A percentile compares a stretch with the other conserved stretches of the same genome.
Evolutionary conservation across 2,888 invertebrate genomes (phyloP).

Genomic region (Amphipoea oculea): DNA sequence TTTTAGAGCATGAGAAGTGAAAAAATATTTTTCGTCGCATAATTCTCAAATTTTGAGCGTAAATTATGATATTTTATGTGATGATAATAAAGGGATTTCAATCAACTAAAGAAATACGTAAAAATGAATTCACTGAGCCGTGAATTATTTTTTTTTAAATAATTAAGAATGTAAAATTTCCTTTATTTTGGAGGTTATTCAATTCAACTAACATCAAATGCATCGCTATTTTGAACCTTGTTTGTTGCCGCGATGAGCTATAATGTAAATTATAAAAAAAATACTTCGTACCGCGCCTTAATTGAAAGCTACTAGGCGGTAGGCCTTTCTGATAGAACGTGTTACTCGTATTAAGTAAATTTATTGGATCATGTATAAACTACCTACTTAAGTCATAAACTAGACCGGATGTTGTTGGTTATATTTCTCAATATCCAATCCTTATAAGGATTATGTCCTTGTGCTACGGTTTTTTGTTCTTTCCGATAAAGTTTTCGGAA

Average conservation of each 20-base stretch:
- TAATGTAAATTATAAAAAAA: neutral
- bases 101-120: no score
- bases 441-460: constrained; percentile 18
- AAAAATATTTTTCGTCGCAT: no score
- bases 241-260: neutral
- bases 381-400: constrained; percentile 1
- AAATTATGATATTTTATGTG: no score
- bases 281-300: neutral
- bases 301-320: constrained; percentile 16
- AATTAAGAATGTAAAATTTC: no score
- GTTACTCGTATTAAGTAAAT: constrained; percentile 35
- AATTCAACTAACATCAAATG: neutral
- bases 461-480: neutral
- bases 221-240: neutral
- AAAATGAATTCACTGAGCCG: no score
- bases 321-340: constrained; percentile 29
- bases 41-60: no score
- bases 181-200: neutral
- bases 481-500: neutral
- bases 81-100: no score
- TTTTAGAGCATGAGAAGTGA: no score
- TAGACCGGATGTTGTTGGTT: constrained; percentile 30
- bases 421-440: constrained; percentile 22
- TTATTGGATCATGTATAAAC: constrained; percentile 15
- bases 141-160: no score